A percentile compares a stretch with the other conserved stretches of the same genome.
Evolutionary conservation across 2,797 vertebrate species (phyloP).

Genomic region (Lepilemur ruficaudatus): DNA sequence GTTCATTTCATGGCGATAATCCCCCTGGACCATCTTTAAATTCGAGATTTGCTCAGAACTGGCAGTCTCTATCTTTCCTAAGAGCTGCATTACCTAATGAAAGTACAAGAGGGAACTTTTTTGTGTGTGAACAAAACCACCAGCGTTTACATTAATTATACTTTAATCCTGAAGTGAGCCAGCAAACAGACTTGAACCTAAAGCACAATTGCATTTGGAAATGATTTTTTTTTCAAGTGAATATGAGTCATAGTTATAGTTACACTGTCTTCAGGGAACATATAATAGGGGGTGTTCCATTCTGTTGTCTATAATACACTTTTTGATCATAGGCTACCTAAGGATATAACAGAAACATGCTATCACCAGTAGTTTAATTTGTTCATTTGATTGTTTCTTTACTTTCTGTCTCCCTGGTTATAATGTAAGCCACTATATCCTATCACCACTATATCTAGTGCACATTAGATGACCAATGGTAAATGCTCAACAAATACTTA

Average conservation of each 20-base stretch:
- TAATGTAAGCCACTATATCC: background rate
- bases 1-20: slow-evolving; percentile 86
- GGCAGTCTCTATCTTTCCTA: slow-evolving; percentile 85
- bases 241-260: background rate
- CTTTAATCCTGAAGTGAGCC: slow-evolving; percentile 39
- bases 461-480: background rate
- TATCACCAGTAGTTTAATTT: background rate
- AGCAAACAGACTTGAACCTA: slow-evolving; percentile 11
- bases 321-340: background rate
- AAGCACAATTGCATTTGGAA: background rate
- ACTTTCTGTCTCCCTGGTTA: background rate
- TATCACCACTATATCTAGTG: background rate
- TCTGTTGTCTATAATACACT: background rate
- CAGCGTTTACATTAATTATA: slow-evolving; percentile 58
- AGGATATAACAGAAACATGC: background rate
- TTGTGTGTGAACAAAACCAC: slow-evolving; percentile 53
- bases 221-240: slow-evolving; percentile 7
- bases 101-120: slow-evolving; percentile 71
- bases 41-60: slow-evolving; percentile 81
- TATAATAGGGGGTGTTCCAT: background rate
- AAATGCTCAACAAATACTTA: background rate
- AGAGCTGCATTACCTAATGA: slow-evolving; percentile 85
- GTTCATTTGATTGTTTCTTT: background rate
- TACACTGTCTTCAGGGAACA: background rate
- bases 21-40: slow-evolving; percentile 82